Evolutionary conservation across 2,797 vertebrate genomes (phyloP), one percentile per base, ranked within the genome.

Genomic region (Lutjanus campechanus): DNA sequence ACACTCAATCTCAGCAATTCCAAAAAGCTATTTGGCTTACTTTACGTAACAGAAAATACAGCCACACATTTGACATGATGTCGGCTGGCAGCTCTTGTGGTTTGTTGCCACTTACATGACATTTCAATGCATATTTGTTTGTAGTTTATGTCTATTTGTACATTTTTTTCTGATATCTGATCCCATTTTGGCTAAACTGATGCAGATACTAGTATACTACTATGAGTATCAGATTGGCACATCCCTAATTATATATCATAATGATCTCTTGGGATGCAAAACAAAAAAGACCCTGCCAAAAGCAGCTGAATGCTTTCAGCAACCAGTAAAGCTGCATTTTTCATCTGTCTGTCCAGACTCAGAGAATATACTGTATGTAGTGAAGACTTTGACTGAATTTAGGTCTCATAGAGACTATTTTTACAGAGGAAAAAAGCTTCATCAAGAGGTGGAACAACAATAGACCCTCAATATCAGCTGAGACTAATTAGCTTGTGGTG

Each of bases 41-140:
- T 69, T 4, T 43, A 51, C 25, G 8, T 11, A 61, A 46, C 1
- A 0, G 3, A 76, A 64, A 43, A 51, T 36, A 60, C 12, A 16
- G 25, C 29, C 56, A 50, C 16, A 17, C 5, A 53, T 22, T 46
- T 20, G 51, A 36, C 8, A 16, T 29, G 16, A 20, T 12, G 4
- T 43, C 8, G 13, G 36, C n/a, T 20, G 56, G 15, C n/a, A 51
- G 29, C 7, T 66, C 9, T 15, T 4, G 36, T 36, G 11, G 16
- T 53, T 8, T 20, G 13, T 40, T 47, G 7, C 11, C 11, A 63
- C 8, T 12, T 20, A 44, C 46, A 68, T 16, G n/a, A 53, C 11
- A 68, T 61, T 41, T 67, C 15, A 79, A 36, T 36, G 29, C 29
- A 36, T 36, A 36, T 36, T 36, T 36, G 11, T 65, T 13, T 53